Percentiles rank a stretch among this genome's conserved stretches.
These are phyloP conservation scores for Hypselothyrea guttata DNA, from an alignment of 2,888 invertebrate species.

Conservation along the genomic window DNA sequence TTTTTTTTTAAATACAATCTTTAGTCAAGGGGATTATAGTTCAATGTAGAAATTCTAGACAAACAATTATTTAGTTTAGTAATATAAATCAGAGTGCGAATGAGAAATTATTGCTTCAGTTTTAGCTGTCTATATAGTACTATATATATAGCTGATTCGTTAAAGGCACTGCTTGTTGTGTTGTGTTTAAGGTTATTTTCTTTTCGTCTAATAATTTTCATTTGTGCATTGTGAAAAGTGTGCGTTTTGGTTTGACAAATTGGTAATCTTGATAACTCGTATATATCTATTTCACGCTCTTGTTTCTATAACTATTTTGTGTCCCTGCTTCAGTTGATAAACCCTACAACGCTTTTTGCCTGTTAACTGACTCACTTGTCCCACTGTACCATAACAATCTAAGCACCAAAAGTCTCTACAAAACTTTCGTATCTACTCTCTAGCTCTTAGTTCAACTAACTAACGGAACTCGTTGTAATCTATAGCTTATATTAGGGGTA, in stretches of 20 bases:
- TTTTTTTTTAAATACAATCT: too few relatives aligned
- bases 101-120: constrained; percentile 37
- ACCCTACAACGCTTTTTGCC: constrained; percentile 46
- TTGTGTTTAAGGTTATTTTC: constrained; percentile 20
- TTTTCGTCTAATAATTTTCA: neutral
- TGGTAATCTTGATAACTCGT: constrained; percentile 10
- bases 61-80: too few relatives aligned
- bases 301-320: constrained; percentile 49
- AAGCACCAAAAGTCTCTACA: constrained; percentile 13
- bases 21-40: too few relatives aligned
- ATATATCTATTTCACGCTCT: constrained; percentile 56
- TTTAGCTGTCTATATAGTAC: constrained; percentile 8
- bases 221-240: constrained; percentile 32
- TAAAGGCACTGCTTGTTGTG: constrained; percentile 74
- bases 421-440: constrained; percentile 8
- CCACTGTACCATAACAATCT: constrained; percentile 33
- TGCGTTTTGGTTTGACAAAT: constrained; percentile 27
- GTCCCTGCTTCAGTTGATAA: constrained; percentile 65
- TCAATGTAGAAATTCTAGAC: too few relatives aligned
- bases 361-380: neutral
- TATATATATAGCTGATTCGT: constrained; percentile 40
- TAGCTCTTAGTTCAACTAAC: constrained; percentile 31
- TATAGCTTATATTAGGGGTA: constrained; percentile 24
- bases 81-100: too few relatives aligned
- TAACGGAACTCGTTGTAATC: constrained; percentile 59